Evolutionary conservation across 2,797 vertebrate genomes (phyloP), one percentile per base, ranked within the genome.

Genomic region (Enteromius anoplus): DNA sequence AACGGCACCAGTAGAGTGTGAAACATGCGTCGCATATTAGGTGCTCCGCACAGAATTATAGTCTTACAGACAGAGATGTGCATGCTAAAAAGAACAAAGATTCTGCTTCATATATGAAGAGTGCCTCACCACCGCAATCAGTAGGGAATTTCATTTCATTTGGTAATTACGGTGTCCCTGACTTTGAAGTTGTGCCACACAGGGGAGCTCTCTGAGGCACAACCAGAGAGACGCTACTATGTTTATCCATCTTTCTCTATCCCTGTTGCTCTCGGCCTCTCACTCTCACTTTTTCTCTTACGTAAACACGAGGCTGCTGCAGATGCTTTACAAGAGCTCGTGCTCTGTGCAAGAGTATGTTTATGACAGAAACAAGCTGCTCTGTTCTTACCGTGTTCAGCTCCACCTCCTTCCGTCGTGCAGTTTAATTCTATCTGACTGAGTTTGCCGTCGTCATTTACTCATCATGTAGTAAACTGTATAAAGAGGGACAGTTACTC

Each of bases 171-270:
- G 14, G n/a, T 60, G 34, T 76, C 34, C 10, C 72, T 76, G 49
- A 76, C 62, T 82, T 82, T 82, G 72, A 82, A 75, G 71, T 75
- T 66, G 45, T 15, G 47, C 32, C 70, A 82, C 62, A 75, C 60
- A 32, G 62, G 34, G 72, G 62, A 82, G 49, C 81, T 34, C 81
- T 82, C 72, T 15, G 34, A 68, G 49, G 34, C 64, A 26, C 81
- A 75, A 81, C 45, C 29, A 49, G 34, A 77, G 58, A 65, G 26
- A 49, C 0, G 26, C 60, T 65, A 29, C 66, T 62, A 62, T 15
- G 17, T 81, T 64, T 64, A 73, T 51, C 49, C 37, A 58, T 29
- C 42, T 79, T 65, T 51, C 58, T 77, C 72, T 76, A 45, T 86
- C 15, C 58, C 62, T 60, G 34, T 62, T 45, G 42, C 49, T 80